These are phyloP conservation scores for Alloplasta piceator DNA, from an alignment of 2,888 invertebrate species.

Conservation along the genomic window DNA sequence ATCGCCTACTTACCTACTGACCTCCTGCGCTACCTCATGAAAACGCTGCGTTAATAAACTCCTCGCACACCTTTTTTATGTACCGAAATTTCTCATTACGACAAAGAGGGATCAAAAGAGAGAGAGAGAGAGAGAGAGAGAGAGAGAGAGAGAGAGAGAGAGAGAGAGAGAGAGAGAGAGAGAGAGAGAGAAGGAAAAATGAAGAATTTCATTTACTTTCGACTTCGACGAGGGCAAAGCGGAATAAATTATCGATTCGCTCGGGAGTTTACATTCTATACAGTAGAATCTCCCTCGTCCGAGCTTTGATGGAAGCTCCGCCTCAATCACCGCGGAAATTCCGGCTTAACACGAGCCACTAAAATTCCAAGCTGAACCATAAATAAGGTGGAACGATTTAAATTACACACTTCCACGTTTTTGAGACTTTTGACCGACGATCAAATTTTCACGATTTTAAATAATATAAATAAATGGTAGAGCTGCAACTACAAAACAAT, in stretches of 20 bases:
- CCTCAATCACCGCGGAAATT: no score
- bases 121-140: not conserved
- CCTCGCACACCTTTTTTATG: not conserved
- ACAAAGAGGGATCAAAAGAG: not conserved
- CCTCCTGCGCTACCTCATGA: constrained; percentile 52
- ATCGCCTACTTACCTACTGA: constrained; percentile 66
- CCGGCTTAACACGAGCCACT: no score
- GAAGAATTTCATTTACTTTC: constrained; percentile 59
- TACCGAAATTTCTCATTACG: constrained; percentile 8
- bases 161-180: not conserved
- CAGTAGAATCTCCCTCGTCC: not conserved
- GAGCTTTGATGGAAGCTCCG: no score
- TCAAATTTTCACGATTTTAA: no score
- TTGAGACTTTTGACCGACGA: no score
- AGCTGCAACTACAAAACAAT: no score
- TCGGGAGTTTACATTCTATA: not conserved
- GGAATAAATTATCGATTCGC: constrained; percentile 44
- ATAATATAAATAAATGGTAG: no score
- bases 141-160: not conserved
- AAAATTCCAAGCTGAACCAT: no score
- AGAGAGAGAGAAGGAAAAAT: not conserved
- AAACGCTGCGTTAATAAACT: constrained; percentile 1
- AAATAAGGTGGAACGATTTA: no score
- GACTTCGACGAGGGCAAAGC: constrained; percentile 55
- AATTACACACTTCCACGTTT: no score